A percentile compares a stretch with the other conserved stretches of the same genome.
These are phyloP conservation scores for Myrmophylax atrothorax DNA, from an alignment of 2,113 vertebrate species.

Conservation along the genomic window DNA sequence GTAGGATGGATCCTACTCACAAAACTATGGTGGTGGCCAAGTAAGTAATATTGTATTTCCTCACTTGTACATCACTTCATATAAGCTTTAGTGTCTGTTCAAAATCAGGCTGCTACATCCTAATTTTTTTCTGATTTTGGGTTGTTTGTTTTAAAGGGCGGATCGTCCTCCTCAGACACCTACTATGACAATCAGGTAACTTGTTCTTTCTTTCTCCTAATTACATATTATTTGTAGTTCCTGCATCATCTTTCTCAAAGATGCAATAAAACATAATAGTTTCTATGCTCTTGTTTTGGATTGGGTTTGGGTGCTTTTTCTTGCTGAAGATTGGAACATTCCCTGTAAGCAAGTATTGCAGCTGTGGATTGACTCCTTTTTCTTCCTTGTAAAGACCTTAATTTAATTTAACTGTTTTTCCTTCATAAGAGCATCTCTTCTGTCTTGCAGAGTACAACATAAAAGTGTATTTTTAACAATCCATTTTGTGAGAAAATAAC, in stretches of 20 bases:
- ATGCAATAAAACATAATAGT: background rate
- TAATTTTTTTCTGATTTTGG: background rate
- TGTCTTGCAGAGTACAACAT: background rate
- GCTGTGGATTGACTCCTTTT: background rate
- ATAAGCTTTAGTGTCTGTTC: background rate
- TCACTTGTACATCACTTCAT: background rate
- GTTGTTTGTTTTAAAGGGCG: slow-evolving; percentile 34
- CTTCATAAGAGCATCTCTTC: background rate
- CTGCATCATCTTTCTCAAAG: background rate
- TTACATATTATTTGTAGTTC: background rate
- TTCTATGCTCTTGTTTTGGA: background rate
- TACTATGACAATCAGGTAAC: slow-evolving; percentile 37
- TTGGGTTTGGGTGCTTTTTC: background rate
- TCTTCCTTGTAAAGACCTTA: background rate
- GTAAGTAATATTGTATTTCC: background rate
- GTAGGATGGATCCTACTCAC: slow-evolving; percentile 18
- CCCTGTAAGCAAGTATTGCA: background rate
- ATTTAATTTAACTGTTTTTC: background rate
- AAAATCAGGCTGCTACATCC: background rate
- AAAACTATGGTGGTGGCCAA: slow-evolving; percentile 11
- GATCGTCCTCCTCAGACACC: background rate
- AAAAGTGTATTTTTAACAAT: background rate
- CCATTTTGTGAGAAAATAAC: background rate
- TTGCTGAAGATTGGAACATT: background rate
- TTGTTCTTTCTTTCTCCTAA: background rate